Conservation (phyloP, 2,888 invertebrate genomes). For the Stratiomys singularior region DNA sequence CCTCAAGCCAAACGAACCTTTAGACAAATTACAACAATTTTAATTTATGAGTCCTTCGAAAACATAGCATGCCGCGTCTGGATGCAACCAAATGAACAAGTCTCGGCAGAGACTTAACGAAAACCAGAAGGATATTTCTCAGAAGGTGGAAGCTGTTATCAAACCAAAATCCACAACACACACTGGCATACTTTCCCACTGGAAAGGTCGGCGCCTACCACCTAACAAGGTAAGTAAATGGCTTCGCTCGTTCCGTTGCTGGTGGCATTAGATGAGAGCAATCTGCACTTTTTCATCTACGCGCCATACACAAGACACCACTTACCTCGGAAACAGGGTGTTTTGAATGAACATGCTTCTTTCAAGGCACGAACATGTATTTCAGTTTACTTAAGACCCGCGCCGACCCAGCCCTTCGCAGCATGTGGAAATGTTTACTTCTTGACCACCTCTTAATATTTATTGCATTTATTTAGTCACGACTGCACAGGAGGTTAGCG, state of each 20-base stretch:
- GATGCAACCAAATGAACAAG: background rate
- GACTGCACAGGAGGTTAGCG: background rate
- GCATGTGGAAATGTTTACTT: background rate
- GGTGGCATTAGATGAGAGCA: constrained; percentile 27
- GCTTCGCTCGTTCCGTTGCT: background rate
- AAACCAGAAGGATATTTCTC: background rate
- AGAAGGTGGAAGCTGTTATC: background rate
- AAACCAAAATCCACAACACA: background rate
- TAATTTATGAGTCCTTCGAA: too few relatives aligned
- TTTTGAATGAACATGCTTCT: background rate
- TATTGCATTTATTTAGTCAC: background rate
- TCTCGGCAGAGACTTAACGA: too few relatives aligned
- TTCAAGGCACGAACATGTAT: background rate
- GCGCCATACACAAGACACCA: background rate
- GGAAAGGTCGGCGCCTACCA: constrained; percentile 15
- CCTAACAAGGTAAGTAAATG: constrained; percentile 26
- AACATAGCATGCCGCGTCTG: too few relatives aligned
- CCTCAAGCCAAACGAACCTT: too few relatives aligned
- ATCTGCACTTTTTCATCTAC: constrained; percentile 23
- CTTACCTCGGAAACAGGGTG: constrained; percentile 3
- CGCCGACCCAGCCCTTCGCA: background rate
- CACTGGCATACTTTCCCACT: background rate
- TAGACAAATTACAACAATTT: too few relatives aligned
- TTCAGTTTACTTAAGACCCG: background rate
- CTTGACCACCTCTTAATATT: background rate